These are phyloP conservation scores for Myiothlypis chrysogaster DNA, from an alignment of 2,797 vertebrate species.

Conservation along the genomic window DNA sequence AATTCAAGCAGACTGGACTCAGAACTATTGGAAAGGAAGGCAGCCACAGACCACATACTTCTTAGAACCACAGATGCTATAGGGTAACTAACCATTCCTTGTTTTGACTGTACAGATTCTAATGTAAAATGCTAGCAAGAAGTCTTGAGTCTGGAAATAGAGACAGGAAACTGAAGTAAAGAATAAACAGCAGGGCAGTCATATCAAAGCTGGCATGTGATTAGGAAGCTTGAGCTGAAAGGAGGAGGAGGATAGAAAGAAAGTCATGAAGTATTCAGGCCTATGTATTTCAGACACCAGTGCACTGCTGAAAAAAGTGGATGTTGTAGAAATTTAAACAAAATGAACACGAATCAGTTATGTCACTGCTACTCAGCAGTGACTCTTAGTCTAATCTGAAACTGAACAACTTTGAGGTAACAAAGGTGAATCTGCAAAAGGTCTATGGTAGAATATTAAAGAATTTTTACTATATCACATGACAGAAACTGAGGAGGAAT, in stretches of 20 bases:
- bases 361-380: neutral
- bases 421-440: neutral
- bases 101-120: neutral
- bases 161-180: neutral
- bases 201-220: neutral
- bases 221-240: neutral
- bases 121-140: neutral
- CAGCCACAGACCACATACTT: conserved; percentile 19
- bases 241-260: neutral
- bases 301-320: neutral
- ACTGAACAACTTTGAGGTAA: neutral
- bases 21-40: conserved; percentile 25
- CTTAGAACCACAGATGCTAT: neutral
- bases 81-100: neutral
- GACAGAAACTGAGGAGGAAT: neutral
- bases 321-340: neutral
- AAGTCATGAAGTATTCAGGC: neutral
- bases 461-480: neutral
- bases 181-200: neutral
- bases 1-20: conserved; percentile 37
- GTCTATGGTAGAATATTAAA: neutral
- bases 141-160: neutral
- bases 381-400: neutral
- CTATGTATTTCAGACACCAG: neutral
- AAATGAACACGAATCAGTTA: neutral